These are phyloP conservation scores for Drosophila gaucha DNA, from an alignment of 2,888 invertebrate species.

Conservation along the genomic window DNA sequence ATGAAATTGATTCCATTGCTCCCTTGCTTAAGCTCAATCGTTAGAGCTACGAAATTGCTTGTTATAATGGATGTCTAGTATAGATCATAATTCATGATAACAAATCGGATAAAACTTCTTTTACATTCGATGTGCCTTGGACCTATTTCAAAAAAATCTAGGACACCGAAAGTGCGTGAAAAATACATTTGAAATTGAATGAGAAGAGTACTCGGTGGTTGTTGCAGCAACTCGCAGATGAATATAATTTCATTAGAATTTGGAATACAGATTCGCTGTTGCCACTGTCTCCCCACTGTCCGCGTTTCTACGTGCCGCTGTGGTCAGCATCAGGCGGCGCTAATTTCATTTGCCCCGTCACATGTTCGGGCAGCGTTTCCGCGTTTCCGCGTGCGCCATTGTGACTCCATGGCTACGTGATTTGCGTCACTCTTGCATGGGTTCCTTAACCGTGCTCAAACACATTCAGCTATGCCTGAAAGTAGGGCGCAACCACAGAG, in stretches of 20 bases:
- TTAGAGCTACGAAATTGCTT: not conserved
- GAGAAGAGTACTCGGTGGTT: conserved; percentile 6
- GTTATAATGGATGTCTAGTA: not conserved
- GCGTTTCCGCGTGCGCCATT: conserved; percentile 21
- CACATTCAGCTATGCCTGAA: conserved; percentile 18
- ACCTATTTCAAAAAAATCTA: too few species aligned
- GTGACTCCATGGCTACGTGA: conserved; percentile 63
- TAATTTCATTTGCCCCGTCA: conserved; percentile 73
- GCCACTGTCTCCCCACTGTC: not conserved
- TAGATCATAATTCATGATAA: too few species aligned
- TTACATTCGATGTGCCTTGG: too few species aligned
- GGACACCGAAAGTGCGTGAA: too few species aligned
- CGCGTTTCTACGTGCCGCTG: conserved; percentile 54
- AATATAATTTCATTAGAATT: conserved; percentile 46
- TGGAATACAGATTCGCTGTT: conserved; percentile 23
- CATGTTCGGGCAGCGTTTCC: conserved; percentile 51
- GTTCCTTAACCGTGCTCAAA: conserved; percentile 8
- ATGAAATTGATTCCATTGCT: too few species aligned
- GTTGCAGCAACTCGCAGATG: not conserved
- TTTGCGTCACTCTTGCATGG: conserved; percentile 65
- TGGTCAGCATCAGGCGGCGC: conserved; percentile 56
- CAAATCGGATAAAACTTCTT: too few species aligned
- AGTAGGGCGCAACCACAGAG: conserved; percentile 41
- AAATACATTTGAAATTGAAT: not conserved
- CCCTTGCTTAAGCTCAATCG: not conserved